These are phyloP conservation scores for Acleris literana DNA, from an alignment of 2,888 invertebrate genomes.

Conservation along the genomic window DNA sequence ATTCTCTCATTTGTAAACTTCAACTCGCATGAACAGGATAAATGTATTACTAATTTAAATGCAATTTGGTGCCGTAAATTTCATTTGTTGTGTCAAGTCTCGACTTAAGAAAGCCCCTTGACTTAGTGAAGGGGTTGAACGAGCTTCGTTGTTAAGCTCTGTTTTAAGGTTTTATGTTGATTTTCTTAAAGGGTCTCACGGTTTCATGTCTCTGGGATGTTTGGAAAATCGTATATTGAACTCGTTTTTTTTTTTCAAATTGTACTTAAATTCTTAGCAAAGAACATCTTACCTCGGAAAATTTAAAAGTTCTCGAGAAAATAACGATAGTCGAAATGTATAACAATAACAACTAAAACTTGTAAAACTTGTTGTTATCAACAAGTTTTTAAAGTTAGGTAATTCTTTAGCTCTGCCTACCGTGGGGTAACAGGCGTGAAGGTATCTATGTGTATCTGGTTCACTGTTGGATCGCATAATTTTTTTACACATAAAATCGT, in stretches of 20 bases:
- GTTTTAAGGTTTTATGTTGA: constrained; percentile 16
- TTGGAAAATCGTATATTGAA: neutral
- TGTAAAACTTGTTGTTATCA: no score
- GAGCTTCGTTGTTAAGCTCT: neutral
- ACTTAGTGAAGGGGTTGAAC: constrained; percentile 5
- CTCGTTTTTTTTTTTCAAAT: neutral
- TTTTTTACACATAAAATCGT: no score
- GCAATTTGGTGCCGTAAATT: constrained; percentile 9
- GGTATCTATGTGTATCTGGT: no score
- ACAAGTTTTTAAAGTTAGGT: no score
- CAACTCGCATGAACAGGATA: neutral
- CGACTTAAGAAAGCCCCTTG: neutral
- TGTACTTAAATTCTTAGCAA: neutral
- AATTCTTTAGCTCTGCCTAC: no score
- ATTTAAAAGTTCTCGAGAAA: no score
- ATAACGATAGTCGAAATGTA: no score
- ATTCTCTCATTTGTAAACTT: neutral
- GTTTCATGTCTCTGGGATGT: neutral
- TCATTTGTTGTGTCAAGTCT: constrained; percentile 4
- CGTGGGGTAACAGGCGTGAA: no score
- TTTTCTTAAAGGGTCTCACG: neutral
- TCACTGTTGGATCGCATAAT: no score
- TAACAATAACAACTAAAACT: no score
- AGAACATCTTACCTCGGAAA: neutral
- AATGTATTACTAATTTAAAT: constrained; percentile 12